A percentile compares a stretch with the other conserved stretches of the same genome.
Evolutionary conservation across 2,888 invertebrate genomes (phyloP).

Genomic region (Achlya flavicornis): DNA sequence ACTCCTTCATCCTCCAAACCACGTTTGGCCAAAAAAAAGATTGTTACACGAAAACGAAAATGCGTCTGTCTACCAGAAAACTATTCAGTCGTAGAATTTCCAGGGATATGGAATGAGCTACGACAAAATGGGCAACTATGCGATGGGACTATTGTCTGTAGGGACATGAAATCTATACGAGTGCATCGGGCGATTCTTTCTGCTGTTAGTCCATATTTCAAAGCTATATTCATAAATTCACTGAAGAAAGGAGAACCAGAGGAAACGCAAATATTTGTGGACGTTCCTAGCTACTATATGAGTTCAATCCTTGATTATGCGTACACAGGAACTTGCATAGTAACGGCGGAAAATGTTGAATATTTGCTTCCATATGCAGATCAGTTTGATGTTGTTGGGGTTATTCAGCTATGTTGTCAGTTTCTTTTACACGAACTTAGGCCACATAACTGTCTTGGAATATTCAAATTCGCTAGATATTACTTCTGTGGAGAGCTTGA

Average conservation of each 20-base stretch:
- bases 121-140: constrained; percentile 86
- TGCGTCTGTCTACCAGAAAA: constrained; percentile 85
- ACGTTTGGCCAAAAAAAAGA: constrained; percentile 75
- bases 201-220: constrained; percentile 89
- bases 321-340: constrained; percentile 87
- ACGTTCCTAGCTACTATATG: constrained; percentile 85
- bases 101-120: constrained; percentile 87
- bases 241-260: constrained; percentile 85
- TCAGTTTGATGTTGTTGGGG: constrained; percentile 88
- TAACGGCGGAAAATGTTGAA: constrained; percentile 87
- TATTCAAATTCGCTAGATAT: constrained; percentile 87
- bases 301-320: constrained; percentile 88
- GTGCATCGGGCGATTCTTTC: constrained; percentile 89
- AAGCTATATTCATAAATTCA: constrained; percentile 88
- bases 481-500: constrained; percentile 88
- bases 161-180: constrained; percentile 84
- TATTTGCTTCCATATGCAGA: constrained; percentile 88
- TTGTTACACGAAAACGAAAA: constrained; percentile 77
- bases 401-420: constrained; percentile 88
- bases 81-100: constrained; percentile 85
- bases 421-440: constrained; percentile 86
- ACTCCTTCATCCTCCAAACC: constrained; percentile 71
- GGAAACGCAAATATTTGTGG: constrained; percentile 84
- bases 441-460: constrained; percentile 88
- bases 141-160: constrained; percentile 87